These are phyloP conservation scores for Chloroceryle amazona DNA, from an alignment of 2,797 vertebrate species.

Conservation along the genomic window DNA sequence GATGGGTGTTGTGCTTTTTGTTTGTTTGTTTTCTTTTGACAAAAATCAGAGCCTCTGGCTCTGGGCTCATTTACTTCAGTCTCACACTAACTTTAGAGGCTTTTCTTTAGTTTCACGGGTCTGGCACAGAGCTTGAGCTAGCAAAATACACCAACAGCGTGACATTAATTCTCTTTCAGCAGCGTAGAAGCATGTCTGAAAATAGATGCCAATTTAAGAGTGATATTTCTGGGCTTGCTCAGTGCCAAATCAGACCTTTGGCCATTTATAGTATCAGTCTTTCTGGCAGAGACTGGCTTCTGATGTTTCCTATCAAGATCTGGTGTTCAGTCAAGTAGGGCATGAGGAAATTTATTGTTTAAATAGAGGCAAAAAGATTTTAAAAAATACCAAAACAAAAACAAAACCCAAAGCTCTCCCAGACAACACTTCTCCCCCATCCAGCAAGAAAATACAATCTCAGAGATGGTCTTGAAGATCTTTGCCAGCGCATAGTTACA, in stretches of 20 bases:
- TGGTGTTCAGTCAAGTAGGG: slow-evolving; percentile 42
- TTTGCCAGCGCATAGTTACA: background rate
- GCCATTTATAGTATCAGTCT: slow-evolving; percentile 52
- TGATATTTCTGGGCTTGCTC: slow-evolving; percentile 21
- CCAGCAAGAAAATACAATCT: background rate
- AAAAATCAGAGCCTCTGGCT: background rate
- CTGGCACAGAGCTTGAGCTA: background rate
- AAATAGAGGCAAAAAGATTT: background rate
- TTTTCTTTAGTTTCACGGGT: background rate
- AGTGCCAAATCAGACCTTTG: slow-evolving; percentile 55
- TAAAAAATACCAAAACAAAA: no score
- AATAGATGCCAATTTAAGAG: slow-evolving; percentile 57
- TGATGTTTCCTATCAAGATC: slow-evolving; percentile 35
- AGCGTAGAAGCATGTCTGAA: background rate
- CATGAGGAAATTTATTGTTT: slow-evolving; percentile 16
- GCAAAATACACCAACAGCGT: slow-evolving; percentile 5
- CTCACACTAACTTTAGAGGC: background rate
- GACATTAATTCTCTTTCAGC: slow-evolving; percentile 46
- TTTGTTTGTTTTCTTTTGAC: background rate
- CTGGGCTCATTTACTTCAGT: background rate
- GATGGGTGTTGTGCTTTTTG: fast-evolving
- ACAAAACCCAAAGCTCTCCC: background rate
- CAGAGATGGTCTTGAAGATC: background rate
- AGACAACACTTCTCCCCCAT: background rate
- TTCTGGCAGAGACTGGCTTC: slow-evolving; percentile 21